phyloP scores from a whole-genome alignment of 1,140 invertebrate genomes.

The Habropoda laboriosa region DNA sequence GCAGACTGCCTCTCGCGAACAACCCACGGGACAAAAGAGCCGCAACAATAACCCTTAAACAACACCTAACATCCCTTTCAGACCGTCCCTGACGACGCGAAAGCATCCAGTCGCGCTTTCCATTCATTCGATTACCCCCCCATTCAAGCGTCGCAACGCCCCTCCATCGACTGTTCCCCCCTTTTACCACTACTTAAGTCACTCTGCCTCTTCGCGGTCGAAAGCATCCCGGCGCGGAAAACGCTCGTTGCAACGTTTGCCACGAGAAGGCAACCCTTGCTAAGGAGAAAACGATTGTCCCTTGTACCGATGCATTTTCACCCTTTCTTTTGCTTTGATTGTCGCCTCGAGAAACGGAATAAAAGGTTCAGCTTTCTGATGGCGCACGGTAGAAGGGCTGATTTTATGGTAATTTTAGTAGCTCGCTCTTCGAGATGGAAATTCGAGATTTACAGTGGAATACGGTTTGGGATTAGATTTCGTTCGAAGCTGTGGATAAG shows the following conservation, averaged over 20 bases:
- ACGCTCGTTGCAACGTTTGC: not conserved
- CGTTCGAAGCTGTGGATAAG: too few relatives aligned
- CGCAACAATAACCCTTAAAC: slow-evolving; percentile 47
- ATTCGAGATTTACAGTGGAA: too few relatives aligned
- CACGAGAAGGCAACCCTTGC: too few relatives aligned
- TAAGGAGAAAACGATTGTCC: not conserved
- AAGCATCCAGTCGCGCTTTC: slow-evolving; percentile 25
- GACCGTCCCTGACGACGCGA: slow-evolving; percentile 18
- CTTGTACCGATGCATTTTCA: not conserved
- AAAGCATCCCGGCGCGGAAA: not conserved
- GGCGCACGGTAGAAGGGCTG: too few relatives aligned
- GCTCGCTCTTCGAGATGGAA: too few relatives aligned
- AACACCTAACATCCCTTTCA: slow-evolving; percentile 44
- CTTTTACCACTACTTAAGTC: slow-evolving; percentile 9
- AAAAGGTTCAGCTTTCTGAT: too few relatives aligned
- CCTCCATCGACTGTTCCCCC: not conserved
- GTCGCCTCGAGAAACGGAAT: too few relatives aligned
- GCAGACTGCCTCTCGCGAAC: not conserved
- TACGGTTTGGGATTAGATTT: too few relatives aligned
- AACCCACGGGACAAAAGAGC: slow-evolving; percentile 22
- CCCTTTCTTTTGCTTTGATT: not conserved
- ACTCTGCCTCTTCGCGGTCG: slow-evolving; percentile 5
- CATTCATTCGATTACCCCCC: slow-evolving; percentile 43
- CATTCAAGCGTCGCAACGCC: slow-evolving; percentile 21
- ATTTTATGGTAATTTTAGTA: too few relatives aligned